Evolutionary conservation across 1,140 invertebrate species (phyloP).

Genomic region (Dendrolimus punctatus): DNA sequence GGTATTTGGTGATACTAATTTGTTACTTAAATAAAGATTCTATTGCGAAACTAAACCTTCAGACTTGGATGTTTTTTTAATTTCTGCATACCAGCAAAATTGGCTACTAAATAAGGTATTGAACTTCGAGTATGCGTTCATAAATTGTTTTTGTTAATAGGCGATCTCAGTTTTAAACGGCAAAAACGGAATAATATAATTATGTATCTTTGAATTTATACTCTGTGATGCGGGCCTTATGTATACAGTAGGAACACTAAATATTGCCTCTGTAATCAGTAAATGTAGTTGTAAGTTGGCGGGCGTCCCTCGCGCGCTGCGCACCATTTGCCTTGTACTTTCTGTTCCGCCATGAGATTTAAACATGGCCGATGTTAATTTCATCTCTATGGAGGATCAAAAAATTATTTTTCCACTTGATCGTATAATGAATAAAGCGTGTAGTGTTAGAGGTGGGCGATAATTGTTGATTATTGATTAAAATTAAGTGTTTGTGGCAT

Average conservation of each 20-base stretch:
- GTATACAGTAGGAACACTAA: not conserved
- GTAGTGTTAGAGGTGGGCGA: slow-evolving; percentile 65
- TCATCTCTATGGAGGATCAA: slow-evolving; percentile 60
- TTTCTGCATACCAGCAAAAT: too few relatives aligned
- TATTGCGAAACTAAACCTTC: too few relatives aligned
- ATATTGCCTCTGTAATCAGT: slow-evolving; percentile 2
- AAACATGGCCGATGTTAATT: slow-evolving; percentile 49
- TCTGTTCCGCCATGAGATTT: slow-evolving; percentile 45
- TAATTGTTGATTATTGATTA: slow-evolving; percentile 71
- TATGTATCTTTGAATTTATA: too few relatives aligned
- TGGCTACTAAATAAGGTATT: too few relatives aligned
- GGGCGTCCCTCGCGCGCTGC: slow-evolving; percentile 11
- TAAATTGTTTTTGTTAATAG: too few relatives aligned
- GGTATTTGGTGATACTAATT: too few relatives aligned
- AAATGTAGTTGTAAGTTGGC: slow-evolving; percentile 10
- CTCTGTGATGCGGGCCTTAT: too few relatives aligned
- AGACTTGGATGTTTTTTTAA: too few relatives aligned
- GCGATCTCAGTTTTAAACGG: too few relatives aligned
- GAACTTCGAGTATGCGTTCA: too few relatives aligned
- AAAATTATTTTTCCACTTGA: slow-evolving; percentile 70
- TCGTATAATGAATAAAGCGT: slow-evolving; percentile 59
- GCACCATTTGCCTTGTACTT: slow-evolving; percentile 44
- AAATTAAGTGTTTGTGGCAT: slow-evolving; percentile 66
- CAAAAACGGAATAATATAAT: too few relatives aligned
- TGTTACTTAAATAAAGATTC: too few relatives aligned